phyloP scores from a whole-genome alignment of 2,888 invertebrate genomes.

The Galeopsomyia nigrocyanea region DNA sequence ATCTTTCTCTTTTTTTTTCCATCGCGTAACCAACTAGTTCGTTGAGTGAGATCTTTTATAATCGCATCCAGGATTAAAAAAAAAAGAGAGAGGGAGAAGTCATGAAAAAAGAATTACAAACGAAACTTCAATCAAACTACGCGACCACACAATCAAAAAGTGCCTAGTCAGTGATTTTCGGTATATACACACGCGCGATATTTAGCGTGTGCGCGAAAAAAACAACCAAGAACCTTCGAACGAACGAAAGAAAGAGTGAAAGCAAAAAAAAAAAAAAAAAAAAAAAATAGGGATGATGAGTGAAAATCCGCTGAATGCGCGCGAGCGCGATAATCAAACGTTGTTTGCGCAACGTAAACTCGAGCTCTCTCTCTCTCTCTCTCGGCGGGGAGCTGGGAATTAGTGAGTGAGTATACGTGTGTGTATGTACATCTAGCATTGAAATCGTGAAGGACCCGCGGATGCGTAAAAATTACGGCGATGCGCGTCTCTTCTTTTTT shows the following conservation, averaged over 20 bases:
- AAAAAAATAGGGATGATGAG: background rate
- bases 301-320: background rate
- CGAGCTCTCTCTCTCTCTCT: background rate
- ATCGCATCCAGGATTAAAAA: too few species aligned
- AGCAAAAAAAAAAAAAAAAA: conserved; percentile 2
- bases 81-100: background rate
- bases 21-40: too few species aligned
- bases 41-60: too few species aligned
- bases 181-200: too few species aligned
- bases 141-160: too few species aligned
- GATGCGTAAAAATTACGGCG: conserved; percentile 28
- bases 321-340: conserved; percentile 8
- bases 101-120: background rate
- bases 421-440: background rate
- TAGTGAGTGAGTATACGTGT: background rate
- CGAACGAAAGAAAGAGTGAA: background rate
- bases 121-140: too few species aligned
- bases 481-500: background rate
- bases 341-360: conserved; percentile 24
- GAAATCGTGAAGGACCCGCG: conserved; percentile 13
- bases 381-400: background rate
- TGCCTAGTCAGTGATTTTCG: too few species aligned
- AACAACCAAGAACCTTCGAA: too few species aligned
- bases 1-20: too few species aligned
- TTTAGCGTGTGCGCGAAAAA: too few species aligned